Base-by-base conservation (phyloP, 2,797 vertebrate species). In the Numenius phaeopus region DNA sequence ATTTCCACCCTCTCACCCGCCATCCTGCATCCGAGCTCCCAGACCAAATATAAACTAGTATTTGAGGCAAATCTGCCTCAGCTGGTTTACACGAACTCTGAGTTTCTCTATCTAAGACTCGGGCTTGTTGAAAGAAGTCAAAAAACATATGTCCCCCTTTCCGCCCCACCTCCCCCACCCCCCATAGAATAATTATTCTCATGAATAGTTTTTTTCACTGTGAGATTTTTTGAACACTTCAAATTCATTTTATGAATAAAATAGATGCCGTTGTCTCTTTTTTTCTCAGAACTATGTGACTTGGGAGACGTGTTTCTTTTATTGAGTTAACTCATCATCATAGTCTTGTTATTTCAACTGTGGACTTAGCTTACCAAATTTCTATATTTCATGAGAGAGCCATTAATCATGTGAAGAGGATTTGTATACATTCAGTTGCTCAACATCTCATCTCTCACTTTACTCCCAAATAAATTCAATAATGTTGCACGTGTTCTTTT, bases 311-410 rank as follows among this genome's bases (percentile, higher is more conserved):
- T 32, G 65, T 91, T 96, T 91, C 40, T 52, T 61, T 92, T 82
- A 58, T 85, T 69, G 94, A 89, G 71, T 97, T 94, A 85, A 89
- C 84, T 97, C 70, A 72, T 93, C 61, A 70, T 83, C 20, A 1
- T 37, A 27, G 29, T 61, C 82, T 90, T 95, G 85, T 90, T 91
- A 93, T 97, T 97, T 94, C 94, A 83, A 93, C 81, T 94, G 57
- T 58, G 52, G 54, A 70, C 54, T 64, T 66, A 90, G 75, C 58
- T 95, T 83, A 86, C 89, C 69, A 47, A 78, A 90, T 94, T 96
- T 89, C 88, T 96, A 6, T 88, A 37, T 87, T 92, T 72, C 84
- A 66, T 83, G 54, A 90, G 95, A 94, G 80, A 89, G 83, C 78
- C 84, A 83, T 93, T 89, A 92, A 85, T 97, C 72, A 86, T 94